Evolutionary conservation across 2,888 invertebrate species (phyloP).

Genomic region (Conus canariensis): DNA sequence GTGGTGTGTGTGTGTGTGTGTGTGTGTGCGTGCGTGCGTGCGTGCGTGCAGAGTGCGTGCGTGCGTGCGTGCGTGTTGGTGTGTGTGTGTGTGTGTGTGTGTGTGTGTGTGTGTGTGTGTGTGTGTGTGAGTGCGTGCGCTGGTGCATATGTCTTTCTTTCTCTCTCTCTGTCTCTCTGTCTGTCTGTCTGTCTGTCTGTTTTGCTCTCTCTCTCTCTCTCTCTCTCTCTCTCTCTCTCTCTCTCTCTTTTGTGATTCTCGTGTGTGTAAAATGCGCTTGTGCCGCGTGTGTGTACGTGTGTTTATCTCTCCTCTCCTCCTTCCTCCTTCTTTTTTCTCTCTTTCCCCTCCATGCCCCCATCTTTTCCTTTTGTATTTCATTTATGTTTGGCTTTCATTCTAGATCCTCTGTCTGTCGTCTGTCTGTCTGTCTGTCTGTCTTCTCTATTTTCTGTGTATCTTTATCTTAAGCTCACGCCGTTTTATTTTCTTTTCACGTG

Average conservation of each 20-base stretch:
- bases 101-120: not conserved
- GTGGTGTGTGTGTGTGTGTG: not conserved
- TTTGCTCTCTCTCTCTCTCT: not conserved
- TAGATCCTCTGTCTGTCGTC: not conserved
- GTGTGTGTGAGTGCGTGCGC: constrained; percentile 16
- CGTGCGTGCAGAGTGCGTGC: no score
- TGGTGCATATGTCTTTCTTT: not conserved
- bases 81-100: not conserved
- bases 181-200: no score
- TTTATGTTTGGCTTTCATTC: not conserved
- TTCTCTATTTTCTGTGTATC: not conserved
- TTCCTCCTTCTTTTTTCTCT: not conserved
- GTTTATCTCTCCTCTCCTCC: not conserved
- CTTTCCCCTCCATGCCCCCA: not conserved
- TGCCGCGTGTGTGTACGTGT: no score
- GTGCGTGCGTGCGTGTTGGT: no score
- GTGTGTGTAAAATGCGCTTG: no score
- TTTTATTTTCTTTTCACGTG: no score
- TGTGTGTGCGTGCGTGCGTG: not conserved
- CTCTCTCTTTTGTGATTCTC: not conserved
- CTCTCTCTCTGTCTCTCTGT: not conserved
- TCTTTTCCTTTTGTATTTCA: not conserved
- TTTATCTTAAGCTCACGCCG: no score
- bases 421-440: constrained; percentile 24
- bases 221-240: not conserved